Conservation (phyloP, 2,113 vertebrate species). For the Cervus canadensis region DNA sequence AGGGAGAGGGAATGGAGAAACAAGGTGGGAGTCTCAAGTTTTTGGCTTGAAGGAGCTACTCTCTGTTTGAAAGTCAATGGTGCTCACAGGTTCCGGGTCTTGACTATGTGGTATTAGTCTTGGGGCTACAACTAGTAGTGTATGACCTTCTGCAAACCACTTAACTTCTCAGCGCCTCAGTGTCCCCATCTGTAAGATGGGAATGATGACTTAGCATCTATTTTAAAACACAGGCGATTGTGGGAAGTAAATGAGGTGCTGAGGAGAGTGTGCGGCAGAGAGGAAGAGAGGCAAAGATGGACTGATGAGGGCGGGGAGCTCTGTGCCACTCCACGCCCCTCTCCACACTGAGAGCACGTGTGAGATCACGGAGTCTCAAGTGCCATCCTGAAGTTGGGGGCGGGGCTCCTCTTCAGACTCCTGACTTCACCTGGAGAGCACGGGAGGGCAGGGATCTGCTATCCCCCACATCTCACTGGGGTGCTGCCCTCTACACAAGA, state of each 20-base stretch:
- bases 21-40: background rate
- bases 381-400: too few species aligned
- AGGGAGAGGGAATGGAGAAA: background rate
- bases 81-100: background rate
- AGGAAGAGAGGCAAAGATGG: background rate
- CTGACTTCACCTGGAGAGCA: background rate
- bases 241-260: background rate
- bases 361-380: background rate
- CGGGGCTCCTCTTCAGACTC: background rate
- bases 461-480: background rate
- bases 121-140: background rate
- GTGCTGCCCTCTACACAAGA: background rate
- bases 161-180: background rate
- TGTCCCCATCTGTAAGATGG: background rate
- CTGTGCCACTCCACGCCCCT: background rate
- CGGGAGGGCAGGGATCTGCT: background rate
- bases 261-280: background rate
- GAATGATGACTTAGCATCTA: background rate
- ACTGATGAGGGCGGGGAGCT: background rate
- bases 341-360: background rate
- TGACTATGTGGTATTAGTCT: background rate
- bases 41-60: background rate
- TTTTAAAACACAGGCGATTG: background rate
- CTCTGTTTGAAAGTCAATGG: background rate
- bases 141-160: background rate